Evolutionary conservation across 2,888 invertebrate species (phyloP), one percentile per base, ranked within the genome.

Genomic region (Napeogenes inachia): DNA sequence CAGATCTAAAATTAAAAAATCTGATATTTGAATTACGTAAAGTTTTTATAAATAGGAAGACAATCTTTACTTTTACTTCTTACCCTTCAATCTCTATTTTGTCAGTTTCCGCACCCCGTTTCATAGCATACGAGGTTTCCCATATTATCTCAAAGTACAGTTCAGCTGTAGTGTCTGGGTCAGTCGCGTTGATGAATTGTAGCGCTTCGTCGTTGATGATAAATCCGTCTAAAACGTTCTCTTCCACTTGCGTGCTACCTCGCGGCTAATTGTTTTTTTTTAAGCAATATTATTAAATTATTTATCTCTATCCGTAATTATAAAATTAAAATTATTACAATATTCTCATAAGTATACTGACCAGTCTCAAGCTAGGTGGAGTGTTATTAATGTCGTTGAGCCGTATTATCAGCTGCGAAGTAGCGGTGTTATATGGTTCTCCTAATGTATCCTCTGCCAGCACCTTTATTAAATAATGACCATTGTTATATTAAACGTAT

Each of bases 341-440:
- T 21, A 21, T 21, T 21, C 21, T 3, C 2, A 30, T 50, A 10
- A 13, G 47, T 47, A 47, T 47, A 47, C 84, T 85, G 82, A 94
- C 94, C 88, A 93, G 79, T 63, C 85, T 79, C 13, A 95, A 89
- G 50, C 87, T 89, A 0, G 96, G 96, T 0, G 93, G 91, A 61
- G 94, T 94, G 76, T 96, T 95, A 79, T 96, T 95, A 54, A 95
- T 92, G 80, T 96, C 95, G 5, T 82, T 71, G 0, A 96, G 87
- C 59, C 90, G 86, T 45, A 96, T 92, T 33, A 88, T 89, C 10
- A 94, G 75, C 68, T 93, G 92, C 0, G 92, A 83, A 10, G 90
- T 92, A 0, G 87, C 81, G 1, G 81, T 87, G 75, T 93, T 89
- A 66, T 74, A 77, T 0, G 84, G 79, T n/a, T 76, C 81, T 4